Base-by-base conservation (phyloP, 2,888 invertebrate species). In the Endomychus coccineus region DNA sequence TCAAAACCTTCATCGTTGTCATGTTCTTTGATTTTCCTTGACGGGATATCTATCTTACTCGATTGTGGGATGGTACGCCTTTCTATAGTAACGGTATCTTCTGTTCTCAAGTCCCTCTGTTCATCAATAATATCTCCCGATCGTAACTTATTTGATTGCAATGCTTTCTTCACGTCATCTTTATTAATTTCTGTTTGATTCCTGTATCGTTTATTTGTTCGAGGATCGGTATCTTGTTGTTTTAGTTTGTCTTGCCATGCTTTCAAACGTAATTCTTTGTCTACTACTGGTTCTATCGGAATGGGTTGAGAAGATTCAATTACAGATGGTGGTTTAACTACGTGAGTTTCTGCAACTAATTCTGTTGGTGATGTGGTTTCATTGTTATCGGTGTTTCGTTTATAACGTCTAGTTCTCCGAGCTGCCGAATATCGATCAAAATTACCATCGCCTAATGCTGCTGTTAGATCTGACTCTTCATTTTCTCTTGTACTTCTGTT, bases 1-100 rank as follows among this genome's bases (percentile, higher is more conserved):
- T 90, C 89, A 55, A 90, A 90, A 5, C 90, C 89, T 70, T 90
- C 89, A 58, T 90, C 90, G 55, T 87, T 84, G 51, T 89, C 88
- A 45, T 78, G 78, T 45, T 83, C 82, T 37, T 63, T 66, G 41
- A 45, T 50, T 59, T 64, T 41, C 36, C 60, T 40, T 56, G 59
- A 11, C 47, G 66, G 34, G 50, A 57, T 31, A 59, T 61, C 39
- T 58, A 56, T 55, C 62, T 42, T 61, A 49, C 16, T 49, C 12
- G 55, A 49, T 37, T 48, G 43, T 33, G 42, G 25, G 45, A 52
- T 45, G 34, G 38, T 44, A 37, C 38, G 43, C 43, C 49, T 51
- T 11, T 51, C 42, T 23, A 49, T 40, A 10, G 46, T 41, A 17
- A 44, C 38, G 29, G 68, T 2, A 69, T 67, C 0, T 5, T 9